These are phyloP conservation scores for Periophthalmus magnuspinnatus DNA, from an alignment of 2,797 vertebrate species.

Conservation along the genomic window DNA sequence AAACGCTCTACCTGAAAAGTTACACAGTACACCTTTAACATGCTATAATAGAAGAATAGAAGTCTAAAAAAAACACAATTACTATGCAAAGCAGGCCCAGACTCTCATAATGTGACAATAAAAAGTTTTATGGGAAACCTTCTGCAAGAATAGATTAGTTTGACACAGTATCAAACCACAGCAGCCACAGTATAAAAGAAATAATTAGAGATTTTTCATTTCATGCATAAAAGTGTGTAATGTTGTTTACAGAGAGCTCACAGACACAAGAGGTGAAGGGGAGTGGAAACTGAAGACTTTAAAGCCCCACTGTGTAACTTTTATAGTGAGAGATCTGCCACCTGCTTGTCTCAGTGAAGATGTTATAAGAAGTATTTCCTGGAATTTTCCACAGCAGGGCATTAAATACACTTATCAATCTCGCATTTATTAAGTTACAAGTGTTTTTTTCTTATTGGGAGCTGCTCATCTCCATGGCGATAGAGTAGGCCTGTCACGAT, in stretches of 20 bases:
- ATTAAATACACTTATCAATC: too few relatives aligned
- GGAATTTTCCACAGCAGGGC: too few relatives aligned
- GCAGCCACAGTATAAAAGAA: constrained; percentile 4
- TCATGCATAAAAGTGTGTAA: neutral
- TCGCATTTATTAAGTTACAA: too few relatives aligned
- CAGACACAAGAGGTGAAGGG: neutral
- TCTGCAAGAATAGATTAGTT: neutral
- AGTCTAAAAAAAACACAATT: neutral
- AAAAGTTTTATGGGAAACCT: constrained; percentile 4
- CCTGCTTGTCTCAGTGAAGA: too few relatives aligned
- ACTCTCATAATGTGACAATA: neutral
- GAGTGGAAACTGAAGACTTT: too few relatives aligned
- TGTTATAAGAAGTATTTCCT: too few relatives aligned
- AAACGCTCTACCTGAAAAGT: too few relatives aligned
- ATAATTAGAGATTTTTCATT: constrained; percentile 9
- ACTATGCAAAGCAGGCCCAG: constrained; percentile 8
- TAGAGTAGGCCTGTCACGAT: too few relatives aligned
- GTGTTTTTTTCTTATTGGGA: too few relatives aligned
- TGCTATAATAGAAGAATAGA: neutral
- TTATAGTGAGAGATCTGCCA: too few relatives aligned
- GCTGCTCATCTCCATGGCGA: too few relatives aligned
- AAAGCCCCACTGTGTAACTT: neutral
- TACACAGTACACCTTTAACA: neutral
- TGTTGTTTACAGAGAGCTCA: constrained; percentile 10
- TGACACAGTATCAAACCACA: neutral